Evolutionary conservation across 64 coral and sea anemone species (phyloP).

Genomic region (Montipora efflorescens): DNA sequence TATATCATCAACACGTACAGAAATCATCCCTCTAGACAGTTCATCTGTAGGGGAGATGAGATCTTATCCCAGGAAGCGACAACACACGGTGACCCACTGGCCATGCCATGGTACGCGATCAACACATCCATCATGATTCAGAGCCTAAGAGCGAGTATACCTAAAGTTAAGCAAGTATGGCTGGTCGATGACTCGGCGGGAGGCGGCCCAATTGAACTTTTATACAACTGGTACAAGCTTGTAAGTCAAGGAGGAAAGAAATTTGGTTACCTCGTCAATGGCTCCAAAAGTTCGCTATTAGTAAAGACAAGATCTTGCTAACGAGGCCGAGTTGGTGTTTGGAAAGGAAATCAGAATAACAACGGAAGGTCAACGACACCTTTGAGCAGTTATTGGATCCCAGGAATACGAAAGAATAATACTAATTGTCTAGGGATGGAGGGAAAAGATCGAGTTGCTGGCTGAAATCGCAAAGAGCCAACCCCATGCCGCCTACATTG

Average conservation of each 20-base stretch:
- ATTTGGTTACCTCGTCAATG: slow-evolving; percentile 55
- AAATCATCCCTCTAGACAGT: slow-evolving; percentile 13
- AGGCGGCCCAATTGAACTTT: not conserved
- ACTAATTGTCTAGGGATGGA: not conserved
- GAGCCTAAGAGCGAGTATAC: not conserved
- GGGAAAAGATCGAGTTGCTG: no score
- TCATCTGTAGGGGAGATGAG: not conserved
- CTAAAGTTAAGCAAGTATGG: not conserved
- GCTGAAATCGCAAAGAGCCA: no score
- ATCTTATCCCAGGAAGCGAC: slow-evolving; percentile 16
- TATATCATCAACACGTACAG: slow-evolving; percentile 40
- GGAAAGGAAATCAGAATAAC: not conserved
- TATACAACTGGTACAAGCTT: slow-evolving; percentile 30
- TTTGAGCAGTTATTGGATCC: not conserved
- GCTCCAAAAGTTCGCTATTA: slow-evolving; percentile 53
- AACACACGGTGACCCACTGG: slow-evolving; percentile 1
- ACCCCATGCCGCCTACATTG: no score
- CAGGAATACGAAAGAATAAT: not conserved
- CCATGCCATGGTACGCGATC: no score
- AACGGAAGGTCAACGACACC: not conserved
- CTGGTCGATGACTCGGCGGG: no score
- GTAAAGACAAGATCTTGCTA: slow-evolving; percentile 8
- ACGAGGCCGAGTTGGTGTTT: slow-evolving; percentile 27
- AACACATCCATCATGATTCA: not conserved
- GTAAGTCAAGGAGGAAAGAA: slow-evolving; percentile 16